A percentile compares a stretch with the other conserved stretches of the same genome.
phyloP scores from a whole-genome alignment of 2,797 vertebrate species.

The Dendrocincla tyrannina region DNA sequence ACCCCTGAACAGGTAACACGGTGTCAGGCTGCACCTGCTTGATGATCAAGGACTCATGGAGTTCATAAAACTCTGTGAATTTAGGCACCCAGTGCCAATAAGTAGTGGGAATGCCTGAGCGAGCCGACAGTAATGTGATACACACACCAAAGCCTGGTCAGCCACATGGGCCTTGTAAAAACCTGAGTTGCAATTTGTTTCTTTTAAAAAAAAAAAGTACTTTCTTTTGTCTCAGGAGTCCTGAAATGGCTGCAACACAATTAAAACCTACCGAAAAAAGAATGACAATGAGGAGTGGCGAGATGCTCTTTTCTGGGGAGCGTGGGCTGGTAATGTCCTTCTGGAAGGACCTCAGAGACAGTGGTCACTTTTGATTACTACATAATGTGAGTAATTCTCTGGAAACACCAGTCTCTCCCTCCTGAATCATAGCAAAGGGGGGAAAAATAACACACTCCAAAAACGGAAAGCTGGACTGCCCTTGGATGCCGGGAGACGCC shows the following conservation, averaged over 20 bases:
- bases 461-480: conserved; percentile 15
- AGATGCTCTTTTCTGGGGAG: conserved; percentile 40
- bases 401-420: conserved; percentile 39
- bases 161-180: background rate
- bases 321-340: conserved; percentile 30
- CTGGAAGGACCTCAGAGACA: conserved; percentile 64
- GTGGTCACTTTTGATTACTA: conserved; percentile 62
- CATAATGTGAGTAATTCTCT: conserved; percentile 65
- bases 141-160: background rate
- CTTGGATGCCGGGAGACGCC: background rate
- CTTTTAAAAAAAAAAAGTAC: background rate
- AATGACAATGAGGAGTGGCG: conserved; percentile 4
- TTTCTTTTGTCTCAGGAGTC: background rate
- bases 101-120: background rate
- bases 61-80: accelerated
- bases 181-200: conserved; percentile 8
- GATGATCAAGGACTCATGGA: background rate
- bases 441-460: conserved; percentile 47
- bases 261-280: background rate
- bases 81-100: background rate
- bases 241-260: background rate
- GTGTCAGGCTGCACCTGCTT: background rate
- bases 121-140: background rate
- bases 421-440: conserved; percentile 53
- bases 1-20: background rate